Percentiles rank a stretch among this genome's conserved stretches.
Conservation (phyloP, 2,113 vertebrate species). For the Cyprinodon tularosa region DNA sequence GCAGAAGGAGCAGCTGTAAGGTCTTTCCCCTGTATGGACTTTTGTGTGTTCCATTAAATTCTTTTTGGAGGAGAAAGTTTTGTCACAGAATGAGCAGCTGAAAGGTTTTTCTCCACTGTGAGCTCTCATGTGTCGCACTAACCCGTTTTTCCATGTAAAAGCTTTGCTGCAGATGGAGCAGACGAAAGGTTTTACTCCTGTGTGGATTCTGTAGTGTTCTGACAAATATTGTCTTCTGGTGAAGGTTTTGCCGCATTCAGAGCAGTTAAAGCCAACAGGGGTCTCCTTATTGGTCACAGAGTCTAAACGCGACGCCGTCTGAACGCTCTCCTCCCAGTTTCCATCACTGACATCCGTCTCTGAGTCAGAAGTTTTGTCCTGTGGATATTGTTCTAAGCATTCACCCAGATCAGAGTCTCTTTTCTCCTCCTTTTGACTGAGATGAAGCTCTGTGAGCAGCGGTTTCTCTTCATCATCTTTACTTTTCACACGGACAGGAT, state of each 20-base stretch:
- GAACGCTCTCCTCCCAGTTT: neutral
- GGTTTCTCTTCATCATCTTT: neutral
- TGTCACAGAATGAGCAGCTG: constrained; percentile 1
- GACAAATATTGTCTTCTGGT: neutral
- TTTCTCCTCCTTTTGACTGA: neutral
- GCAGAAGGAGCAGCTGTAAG: neutral
- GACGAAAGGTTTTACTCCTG: constrained; percentile 4
- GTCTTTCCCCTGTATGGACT: neutral
- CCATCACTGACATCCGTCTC: constrained; percentile 2
- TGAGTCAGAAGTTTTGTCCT: constrained; percentile 1
- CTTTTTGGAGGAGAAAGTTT: neutral
- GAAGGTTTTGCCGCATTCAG: neutral
- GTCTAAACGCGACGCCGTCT: neutral
- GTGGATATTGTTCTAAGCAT: neutral
- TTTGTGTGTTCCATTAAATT: neutral
- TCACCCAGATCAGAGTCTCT: neutral
- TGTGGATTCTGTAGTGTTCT: constrained; percentile 6
- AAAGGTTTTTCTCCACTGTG: constrained; percentile 15
- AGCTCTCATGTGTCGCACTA: neutral
- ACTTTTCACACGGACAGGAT: neutral
- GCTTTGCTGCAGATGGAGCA: neutral
- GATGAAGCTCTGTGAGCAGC: neutral
- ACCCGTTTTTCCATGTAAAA: constrained; percentile 3
- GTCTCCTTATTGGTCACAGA: neutral
- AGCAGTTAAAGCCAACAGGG: neutral